phyloP scores from a whole-genome alignment of 2,888 invertebrate species.

The Caprella mutica region DNA sequence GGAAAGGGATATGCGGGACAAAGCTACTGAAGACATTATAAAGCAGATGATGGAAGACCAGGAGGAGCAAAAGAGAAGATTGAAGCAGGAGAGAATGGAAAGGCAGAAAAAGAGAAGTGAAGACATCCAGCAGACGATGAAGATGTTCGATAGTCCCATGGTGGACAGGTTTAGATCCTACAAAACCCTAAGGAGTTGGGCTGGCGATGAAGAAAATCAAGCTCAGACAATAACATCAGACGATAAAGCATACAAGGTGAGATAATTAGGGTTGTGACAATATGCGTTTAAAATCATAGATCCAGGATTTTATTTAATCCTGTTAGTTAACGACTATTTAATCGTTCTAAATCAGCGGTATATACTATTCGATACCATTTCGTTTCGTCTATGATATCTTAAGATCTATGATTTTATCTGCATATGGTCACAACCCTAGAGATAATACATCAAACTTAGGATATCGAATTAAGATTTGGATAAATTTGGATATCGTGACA shows the following conservation, averaged over 20 bases:
- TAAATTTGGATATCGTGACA: no score
- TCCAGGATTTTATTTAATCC: no score
- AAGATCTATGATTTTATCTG: no score
- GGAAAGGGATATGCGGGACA: neutral
- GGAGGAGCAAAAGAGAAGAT: conserved; percentile 6
- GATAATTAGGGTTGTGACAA: no score
- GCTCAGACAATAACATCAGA: conserved; percentile 23
- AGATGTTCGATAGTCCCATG: conserved; percentile 3
- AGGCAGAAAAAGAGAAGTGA: neutral
- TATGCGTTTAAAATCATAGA: no score
- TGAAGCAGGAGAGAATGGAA: neutral
- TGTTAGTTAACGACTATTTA: no score
- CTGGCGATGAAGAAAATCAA: conserved; percentile 26
- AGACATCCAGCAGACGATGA: neutral
- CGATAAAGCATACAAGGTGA: conserved; percentile 22
- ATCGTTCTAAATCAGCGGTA: no score
- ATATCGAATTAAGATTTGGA: no score
- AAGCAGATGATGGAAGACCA: conserved; percentile 6
- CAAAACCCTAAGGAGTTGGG: conserved; percentile 21
- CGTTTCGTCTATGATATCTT: no score
- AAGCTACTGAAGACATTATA: neutral
- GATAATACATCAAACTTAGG: no score
- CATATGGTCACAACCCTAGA: no score
- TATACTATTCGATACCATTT: no score
- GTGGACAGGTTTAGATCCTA: conserved; percentile 16